Evolutionary conservation across 2,797 vertebrate genomes (phyloP), one percentile per base, ranked within the genome.

Genomic region (Tapirus indicus): DNA sequence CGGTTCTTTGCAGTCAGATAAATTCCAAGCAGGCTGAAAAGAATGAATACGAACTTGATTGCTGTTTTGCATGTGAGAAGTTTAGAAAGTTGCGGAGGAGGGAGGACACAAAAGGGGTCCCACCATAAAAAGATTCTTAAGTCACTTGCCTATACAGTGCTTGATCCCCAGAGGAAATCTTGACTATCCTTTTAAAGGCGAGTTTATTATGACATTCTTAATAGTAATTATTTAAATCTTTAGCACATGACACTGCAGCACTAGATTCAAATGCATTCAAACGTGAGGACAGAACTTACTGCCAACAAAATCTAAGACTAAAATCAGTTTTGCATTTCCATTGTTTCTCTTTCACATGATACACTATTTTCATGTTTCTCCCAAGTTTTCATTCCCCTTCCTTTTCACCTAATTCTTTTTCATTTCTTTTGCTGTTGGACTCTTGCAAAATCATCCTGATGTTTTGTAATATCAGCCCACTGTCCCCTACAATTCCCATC

Each of bases 381-480:
- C 88, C 87, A 89, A 91, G 78, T 96, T 92, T 97, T 27, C 80
- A 29, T 32, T 91, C 58, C 3, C 14, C 71, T 97, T 95, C 58
- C 35, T 93, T 86, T 95, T 82, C 88, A 85, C 29, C 72, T n/a
- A 21, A 44, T 88, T 80, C 32, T 79, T 94, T 60, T 54, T 52
- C 56, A 64, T 58, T 92, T 75, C 49, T 54, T 64, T 97, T 86
- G 60, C 72, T 68, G 85, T 58, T 47, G 16, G 14, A 20, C 11
- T 97, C 97, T 97, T 95, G 97, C 75, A 95, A 95, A 96, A 95
- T 74, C 83, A 86, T 35, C 96, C 82, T 68, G 60, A 29, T 88
- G 92, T 90, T 98, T 88, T 80, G 82, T 83, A 97, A 52, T 44
- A 90, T 90, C 27, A 74, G 79, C 86, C 72, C 90, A 93, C 44